Evolutionary conservation across 2,888 invertebrate genomes (phyloP), one percentile per base, ranked within the genome.

Genomic region (Smittia sp.): DNA sequence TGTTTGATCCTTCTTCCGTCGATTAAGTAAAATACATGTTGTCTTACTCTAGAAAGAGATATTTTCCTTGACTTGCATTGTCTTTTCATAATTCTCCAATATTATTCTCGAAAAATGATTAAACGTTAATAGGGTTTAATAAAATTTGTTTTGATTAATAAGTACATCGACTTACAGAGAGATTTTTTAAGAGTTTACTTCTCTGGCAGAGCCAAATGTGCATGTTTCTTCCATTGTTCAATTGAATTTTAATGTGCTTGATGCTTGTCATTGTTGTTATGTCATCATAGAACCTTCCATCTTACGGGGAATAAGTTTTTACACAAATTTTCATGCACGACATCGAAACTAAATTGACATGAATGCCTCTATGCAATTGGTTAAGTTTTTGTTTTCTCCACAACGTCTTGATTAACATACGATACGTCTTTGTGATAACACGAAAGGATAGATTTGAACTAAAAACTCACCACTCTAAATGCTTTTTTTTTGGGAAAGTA

Each of bases 381-480:
- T 58, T 58, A 58, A 58, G n/a, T 58, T 7, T 58, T 58, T 22
- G 46, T 46, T 46, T 46, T 46, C 46, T 46, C 46, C 15, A n/a
- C 32, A 32, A 32, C 32, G 13, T 46, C 11, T 39, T 39, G 38
- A 39, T 39, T 38, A 62, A 27, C 54, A 70, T 70, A 70, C 70
- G 46, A 58, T 58, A 58, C 58, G 58, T 58, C 62, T 70, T 72
- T 72, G 27, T 20, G 20, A 22, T 70, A 39, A 66, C 39, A 66
- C 20, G 38, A 66, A 66, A 39, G 66, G 11, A 20, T 24, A 66
- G 32, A n/a, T 66, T 39, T 20, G 54, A 69, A 72, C 52, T 72
- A 72, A 72, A 72, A 72, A 72, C 72, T 72, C 72, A 72, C 72
- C 72, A 72, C 72, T 72, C 72, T 72, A 72, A 72, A 72, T 72